A percentile compares a stretch with the other conserved stretches of the same genome.
Conservation (phyloP, 2,113 vertebrate genomes). For the Plectropomus leopardus region DNA sequence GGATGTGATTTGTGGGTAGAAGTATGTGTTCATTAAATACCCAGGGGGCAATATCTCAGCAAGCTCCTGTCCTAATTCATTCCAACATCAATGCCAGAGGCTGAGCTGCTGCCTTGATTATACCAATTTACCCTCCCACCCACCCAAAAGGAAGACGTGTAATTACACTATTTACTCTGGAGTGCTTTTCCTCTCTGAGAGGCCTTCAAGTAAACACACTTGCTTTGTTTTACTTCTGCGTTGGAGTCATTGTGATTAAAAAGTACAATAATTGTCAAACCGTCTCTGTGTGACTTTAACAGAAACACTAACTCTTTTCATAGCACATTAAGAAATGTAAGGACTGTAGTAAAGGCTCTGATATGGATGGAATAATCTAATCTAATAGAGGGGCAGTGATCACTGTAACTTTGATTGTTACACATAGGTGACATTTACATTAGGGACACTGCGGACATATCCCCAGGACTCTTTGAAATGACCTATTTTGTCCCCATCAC, state of each 20-base stretch:
- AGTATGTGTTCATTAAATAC: constrained; percentile 64
- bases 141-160: constrained; percentile 77
- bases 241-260: not conserved
- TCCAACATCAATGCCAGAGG: constrained; percentile 66
- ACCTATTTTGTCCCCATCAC: too few species aligned
- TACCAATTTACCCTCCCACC: constrained; percentile 72
- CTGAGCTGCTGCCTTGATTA: constrained; percentile 71
- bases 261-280: constrained; percentile 5
- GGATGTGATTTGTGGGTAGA: constrained; percentile 69
- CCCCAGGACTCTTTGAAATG: too few species aligned
- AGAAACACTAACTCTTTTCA: constrained; percentile 12
- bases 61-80: constrained; percentile 63
- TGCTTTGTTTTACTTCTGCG: constrained; percentile 26
- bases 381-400: not conserved
- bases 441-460: not conserved
- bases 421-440: too few species aligned
- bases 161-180: constrained; percentile 78
- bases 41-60: constrained; percentile 57
- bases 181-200: constrained; percentile 46
- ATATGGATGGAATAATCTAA: not conserved
- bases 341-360: not conserved
- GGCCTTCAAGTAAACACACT: constrained; percentile 21
- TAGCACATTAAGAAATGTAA: not conserved
- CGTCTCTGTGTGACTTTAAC: not conserved
- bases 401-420: not conserved